Percentiles rank a stretch among this genome's conserved stretches.
phyloP scores from a whole-genome alignment of 2,113 vertebrate species.

The Mustelus asterias region DNA sequence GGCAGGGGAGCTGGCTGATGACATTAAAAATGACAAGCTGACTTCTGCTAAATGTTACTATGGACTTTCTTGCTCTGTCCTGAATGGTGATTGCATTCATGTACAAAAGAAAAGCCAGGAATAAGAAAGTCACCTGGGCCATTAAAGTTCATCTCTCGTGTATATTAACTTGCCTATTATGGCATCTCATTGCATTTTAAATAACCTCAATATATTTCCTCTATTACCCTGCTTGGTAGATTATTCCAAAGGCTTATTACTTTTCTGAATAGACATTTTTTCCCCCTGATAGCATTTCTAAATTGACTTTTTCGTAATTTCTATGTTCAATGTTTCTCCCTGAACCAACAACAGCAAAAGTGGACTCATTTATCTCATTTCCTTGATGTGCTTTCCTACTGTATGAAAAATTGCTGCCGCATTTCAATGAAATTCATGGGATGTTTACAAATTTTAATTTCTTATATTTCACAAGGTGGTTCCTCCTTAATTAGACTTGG shows the following conservation, averaged over 20 bases:
- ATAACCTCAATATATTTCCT: neutral
- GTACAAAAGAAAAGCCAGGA: neutral
- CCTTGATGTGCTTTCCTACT: neutral
- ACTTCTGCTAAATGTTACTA: neutral
- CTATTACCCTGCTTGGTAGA: neutral
- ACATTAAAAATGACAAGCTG: constrained; percentile 19
- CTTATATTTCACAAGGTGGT: neutral
- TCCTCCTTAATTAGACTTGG: neutral
- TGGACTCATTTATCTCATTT: no score
- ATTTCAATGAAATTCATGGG: neutral
- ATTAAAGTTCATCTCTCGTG: neutral
- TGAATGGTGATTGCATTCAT: neutral
- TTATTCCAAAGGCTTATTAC: neutral
- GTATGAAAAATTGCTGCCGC: neutral
- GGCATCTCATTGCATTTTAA: constrained; percentile 1
- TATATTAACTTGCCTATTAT: neutral
- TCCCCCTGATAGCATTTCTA: neutral
- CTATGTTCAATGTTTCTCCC: neutral
- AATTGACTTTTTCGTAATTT: neutral
- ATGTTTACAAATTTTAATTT: neutral
- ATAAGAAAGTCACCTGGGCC: neutral
- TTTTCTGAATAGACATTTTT: neutral
- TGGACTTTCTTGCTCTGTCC: neutral
- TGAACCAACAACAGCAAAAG: neutral
- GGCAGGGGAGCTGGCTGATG: neutral